Base-by-base conservation (phyloP, 2,113 vertebrate genomes). In the Rhinoderma darwinii region DNA sequence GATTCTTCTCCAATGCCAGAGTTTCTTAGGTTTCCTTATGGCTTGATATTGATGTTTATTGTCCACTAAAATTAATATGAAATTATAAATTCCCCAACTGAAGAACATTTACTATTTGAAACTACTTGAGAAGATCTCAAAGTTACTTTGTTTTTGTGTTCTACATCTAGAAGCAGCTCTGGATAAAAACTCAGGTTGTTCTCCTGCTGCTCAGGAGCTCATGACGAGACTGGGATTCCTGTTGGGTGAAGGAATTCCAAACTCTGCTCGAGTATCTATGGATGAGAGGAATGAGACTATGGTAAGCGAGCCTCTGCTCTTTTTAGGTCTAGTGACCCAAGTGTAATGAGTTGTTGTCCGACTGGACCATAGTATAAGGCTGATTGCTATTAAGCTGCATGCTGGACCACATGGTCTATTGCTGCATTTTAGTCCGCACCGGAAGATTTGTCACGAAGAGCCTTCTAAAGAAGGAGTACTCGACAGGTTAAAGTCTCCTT, bases 211-310 rank as follows among this genome's bases (percentile, higher is more conserved):
- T 92, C 98, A 99, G 92, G 98, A 99, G 94, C 91, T 99, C 95
- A 99, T 99, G 98, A 99, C 98, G 91, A 96, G 98, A 91, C 89
- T 99, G 93, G 98, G 98, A 76, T 99, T 99, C 95, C 95, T 99
- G 91, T 95, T 99, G 92, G 98, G 98, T 91, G 98, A 99, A 97
- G 97, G 97, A 88, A 98, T 99, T 93, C 97, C 98, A 87, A 93
- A 95, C 88, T 93, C 98, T 83, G 93, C 96, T 88, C 97, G 95
- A 91, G 95, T 97, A 93, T 95, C 96, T 93, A 95, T 96, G 94
- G 97, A 98, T 90, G 96, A 96, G 91, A 97, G 96, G 93, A 97
- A 94, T 91, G 97, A 98, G 95, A 93, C 95, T 93, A 97, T 98
- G 98, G 98, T 99, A 98, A 95, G 95, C 88, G 50, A n/a, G 9